phyloP scores from a whole-genome alignment of 2,888 invertebrate species.

The Operophtera brumata region DNA sequence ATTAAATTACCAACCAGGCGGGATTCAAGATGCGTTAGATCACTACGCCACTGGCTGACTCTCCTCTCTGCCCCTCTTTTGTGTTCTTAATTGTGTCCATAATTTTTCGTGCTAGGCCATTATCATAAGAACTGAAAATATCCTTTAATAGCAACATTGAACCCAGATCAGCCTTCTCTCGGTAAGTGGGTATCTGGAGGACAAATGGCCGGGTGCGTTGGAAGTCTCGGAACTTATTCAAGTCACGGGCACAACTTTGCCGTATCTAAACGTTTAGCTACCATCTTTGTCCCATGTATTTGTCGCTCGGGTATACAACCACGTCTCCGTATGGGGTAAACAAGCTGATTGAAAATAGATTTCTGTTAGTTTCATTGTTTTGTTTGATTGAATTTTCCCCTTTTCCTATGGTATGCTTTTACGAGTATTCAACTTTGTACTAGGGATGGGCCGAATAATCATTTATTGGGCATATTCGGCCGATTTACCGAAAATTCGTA shows the following conservation, averaged over 20 bases:
- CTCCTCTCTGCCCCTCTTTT: no score
- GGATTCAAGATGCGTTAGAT: no score
- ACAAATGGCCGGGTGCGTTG: constrained; percentile 23
- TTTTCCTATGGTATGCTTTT: constrained; percentile 7
- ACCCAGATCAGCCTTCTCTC: constrained; percentile 10
- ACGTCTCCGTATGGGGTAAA: constrained; percentile 12
- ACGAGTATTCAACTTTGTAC: no score
- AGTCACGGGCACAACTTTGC: constrained; percentile 23
- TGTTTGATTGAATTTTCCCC: constrained; percentile 17
- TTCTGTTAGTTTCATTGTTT: constrained; percentile 9
- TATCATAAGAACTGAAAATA: background rate
- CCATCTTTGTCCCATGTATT: constrained; percentile 21
- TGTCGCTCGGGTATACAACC: constrained; percentile 17
- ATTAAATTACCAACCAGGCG: no score
- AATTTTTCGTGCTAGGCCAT: no score
- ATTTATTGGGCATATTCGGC: no score
- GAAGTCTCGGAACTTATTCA: constrained; percentile 20
- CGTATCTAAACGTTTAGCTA: constrained; percentile 24
- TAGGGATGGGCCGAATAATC: no score
- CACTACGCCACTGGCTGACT: no score
- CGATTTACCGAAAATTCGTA: no score
- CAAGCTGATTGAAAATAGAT: constrained; percentile 23
- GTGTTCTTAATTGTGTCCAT: no score
- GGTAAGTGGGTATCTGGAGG: constrained; percentile 17
- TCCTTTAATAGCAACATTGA: background rate